These are phyloP conservation scores for Candidula unifasciata DNA, from an alignment of 2,888 invertebrate genomes.

Conservation along the genomic window DNA sequence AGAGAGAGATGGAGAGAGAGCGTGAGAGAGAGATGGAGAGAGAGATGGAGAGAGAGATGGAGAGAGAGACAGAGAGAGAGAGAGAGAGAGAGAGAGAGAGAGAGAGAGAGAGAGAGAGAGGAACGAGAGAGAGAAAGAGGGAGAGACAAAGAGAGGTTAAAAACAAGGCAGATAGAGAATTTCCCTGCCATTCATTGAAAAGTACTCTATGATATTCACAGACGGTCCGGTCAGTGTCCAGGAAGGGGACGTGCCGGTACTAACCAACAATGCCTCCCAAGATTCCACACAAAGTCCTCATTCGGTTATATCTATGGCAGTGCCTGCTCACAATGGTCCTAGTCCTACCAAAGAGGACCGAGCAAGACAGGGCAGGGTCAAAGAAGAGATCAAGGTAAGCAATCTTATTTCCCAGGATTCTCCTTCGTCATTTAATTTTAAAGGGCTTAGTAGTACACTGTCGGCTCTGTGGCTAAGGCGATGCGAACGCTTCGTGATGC, in stretches of 20 bases:
- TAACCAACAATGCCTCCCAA: conserved; percentile 30
- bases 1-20: too few species aligned
- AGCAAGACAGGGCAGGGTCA: neutral
- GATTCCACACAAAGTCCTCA: conserved; percentile 33
- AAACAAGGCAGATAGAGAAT: neutral
- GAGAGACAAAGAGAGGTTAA: neutral
- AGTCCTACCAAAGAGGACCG: neutral
- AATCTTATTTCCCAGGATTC: too few species aligned
- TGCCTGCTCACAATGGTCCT: too few species aligned
- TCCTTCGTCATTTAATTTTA: too few species aligned
- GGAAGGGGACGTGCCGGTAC: conserved; percentile 57
- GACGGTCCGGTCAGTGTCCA: conserved; percentile 70
- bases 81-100: conserved; percentile 11
- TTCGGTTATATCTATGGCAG: neutral
- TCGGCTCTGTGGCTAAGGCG: too few species aligned
- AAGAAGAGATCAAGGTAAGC: neutral
- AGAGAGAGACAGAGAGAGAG: conserved; percentile 7
- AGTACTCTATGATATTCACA: conserved; percentile 51
- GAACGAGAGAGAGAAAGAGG: too few species aligned
- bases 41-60: too few species aligned
- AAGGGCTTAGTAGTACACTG: too few species aligned
- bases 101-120: too few species aligned
- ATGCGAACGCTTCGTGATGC: too few species aligned
- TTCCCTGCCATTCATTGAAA: neutral
- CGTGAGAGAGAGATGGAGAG: too few species aligned